Percentiles rank a stretch among this genome's conserved stretches.
phyloP scores from a whole-genome alignment of 2,113 vertebrate species.

The Blennius ocellaris region DNA sequence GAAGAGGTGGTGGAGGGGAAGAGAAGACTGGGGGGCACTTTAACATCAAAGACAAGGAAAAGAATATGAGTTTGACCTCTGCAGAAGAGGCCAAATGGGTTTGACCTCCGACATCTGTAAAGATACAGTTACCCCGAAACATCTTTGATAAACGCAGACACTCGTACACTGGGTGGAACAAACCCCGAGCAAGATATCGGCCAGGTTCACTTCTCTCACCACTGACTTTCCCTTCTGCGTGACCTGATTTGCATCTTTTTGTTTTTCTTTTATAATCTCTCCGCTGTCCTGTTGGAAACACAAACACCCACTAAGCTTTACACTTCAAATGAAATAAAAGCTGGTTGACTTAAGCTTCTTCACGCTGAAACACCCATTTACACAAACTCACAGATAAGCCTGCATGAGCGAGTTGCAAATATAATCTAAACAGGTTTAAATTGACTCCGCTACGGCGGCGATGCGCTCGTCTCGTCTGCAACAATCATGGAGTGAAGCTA shows the following conservation, averaged over 20 bases:
- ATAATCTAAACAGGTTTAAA: constrained; percentile 18
- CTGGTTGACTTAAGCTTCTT: background rate
- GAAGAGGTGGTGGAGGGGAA: background rate
- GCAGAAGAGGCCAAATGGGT: constrained; percentile 36
- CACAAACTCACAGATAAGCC: constrained; percentile 24
- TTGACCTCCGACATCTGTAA: constrained; percentile 73
- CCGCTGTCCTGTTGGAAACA: background rate
- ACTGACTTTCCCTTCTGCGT: constrained; percentile 7
- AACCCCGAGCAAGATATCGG: constrained; percentile 7
- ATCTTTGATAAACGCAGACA: constrained; percentile 23
- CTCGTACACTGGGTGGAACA: constrained; percentile 1
- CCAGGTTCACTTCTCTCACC: background rate
- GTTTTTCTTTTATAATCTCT: constrained; percentile 3
- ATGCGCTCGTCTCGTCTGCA: constrained; percentile 20
- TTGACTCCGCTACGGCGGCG: constrained; percentile 7
- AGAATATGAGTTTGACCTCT: constrained; percentile 69
- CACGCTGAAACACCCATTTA: constrained; percentile 23
- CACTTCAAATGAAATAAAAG: constrained; percentile 25
- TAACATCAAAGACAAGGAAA: constrained; percentile 63
- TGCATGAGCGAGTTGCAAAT: constrained; percentile 1
- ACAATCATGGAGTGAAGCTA: constrained; percentile 19
- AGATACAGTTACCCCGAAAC: constrained; percentile 61
- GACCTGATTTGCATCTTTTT: background rate
- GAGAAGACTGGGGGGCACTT: background rate
- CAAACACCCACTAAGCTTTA: background rate